Evolutionary conservation across 2,888 invertebrate genomes (phyloP), one percentile per base, ranked within the genome.

Genomic region (Masnerella sp.): DNA sequence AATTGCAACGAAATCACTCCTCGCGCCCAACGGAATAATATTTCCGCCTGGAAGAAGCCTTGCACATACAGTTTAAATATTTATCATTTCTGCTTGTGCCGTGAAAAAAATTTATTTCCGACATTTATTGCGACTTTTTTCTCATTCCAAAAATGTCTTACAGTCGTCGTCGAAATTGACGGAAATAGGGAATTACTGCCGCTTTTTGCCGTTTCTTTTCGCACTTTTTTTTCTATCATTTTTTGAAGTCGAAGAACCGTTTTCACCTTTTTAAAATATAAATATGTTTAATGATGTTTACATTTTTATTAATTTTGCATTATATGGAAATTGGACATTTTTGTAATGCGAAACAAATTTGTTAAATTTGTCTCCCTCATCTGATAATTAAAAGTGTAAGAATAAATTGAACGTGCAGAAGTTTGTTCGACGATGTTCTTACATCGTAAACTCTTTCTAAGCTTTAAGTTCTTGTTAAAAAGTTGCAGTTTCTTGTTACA

Each of bases 1-100:
- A 74, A 74, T 59, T 61, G 54, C 64, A 34, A 25, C 43, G 28
- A 64, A 74, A 74, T 74, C 68, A 65, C 52, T 58, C 65, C 38
- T 59, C 36, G 34, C 40, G 38, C 49, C 69, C 59, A 34, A 36
- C 59, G 30, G 36, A 54, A 64, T 69, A 58, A 52, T 69, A 64
- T 65, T 59, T 69, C 52, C 52, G 40, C 51, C 34, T 40, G 17
- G 12, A 47, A 47, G 54, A 52, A 51, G 49, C 20, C 22, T 59
- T 18, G 34, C 28, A 28, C 43, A 45, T 12, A 22, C 58, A 45
- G 59, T 59, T 65, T 70, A 62, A 59, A 71, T 71, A 64, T 71
- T 70, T 70, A 62, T 69, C 69, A 61, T 51, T 52, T 8, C 20
- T 32, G 34, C 42, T 42, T 32, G 17, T 18, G 49, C 20, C 0